These are phyloP conservation scores for Euborellia annulipes DNA, from an alignment of 1,140 invertebrate species.

Conservation along the genomic window DNA sequence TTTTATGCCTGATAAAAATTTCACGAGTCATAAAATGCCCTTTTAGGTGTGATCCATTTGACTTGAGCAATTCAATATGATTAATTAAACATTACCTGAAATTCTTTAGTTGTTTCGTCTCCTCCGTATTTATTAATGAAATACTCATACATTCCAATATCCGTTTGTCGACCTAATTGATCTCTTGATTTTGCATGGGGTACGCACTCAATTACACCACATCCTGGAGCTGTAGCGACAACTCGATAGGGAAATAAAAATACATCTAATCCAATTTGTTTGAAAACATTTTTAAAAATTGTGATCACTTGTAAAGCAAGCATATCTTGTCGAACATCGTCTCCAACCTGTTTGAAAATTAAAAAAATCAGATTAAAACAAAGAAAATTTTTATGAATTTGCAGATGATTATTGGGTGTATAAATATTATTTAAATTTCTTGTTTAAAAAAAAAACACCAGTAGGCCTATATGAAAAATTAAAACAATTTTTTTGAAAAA, in stretches of 20 bases:
- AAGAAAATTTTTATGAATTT: too few relatives aligned
- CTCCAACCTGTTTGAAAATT: too few relatives aligned
- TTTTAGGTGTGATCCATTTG: too few relatives aligned
- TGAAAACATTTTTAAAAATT: conserved; percentile 95
- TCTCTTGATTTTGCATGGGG: conserved; percentile 96
- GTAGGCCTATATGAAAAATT: too few relatives aligned
- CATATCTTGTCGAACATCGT: conserved; percentile 97
- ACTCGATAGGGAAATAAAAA: conserved; percentile 96
- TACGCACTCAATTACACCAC: conserved; percentile 98
- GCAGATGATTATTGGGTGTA: too few relatives aligned
- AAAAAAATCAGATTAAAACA: too few relatives aligned
- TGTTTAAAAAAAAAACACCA: too few relatives aligned
- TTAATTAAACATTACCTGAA: conserved; percentile 63
- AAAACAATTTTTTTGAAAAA: too few relatives aligned
- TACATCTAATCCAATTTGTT: conserved; percentile 86
- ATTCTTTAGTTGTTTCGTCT: conserved; percentile 81
- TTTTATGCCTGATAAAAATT: too few relatives aligned
- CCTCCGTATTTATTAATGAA: conserved; percentile 95
- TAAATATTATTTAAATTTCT: too few relatives aligned
- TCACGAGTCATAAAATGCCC: too few relatives aligned
- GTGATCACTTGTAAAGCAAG: conserved; percentile 94
- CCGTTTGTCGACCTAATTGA: conserved; percentile 92
- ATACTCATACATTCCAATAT: conserved; percentile 94
- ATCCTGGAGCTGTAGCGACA: conserved; percentile 98
- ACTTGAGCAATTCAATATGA: too few relatives aligned